A percentile compares a stretch with the other conserved stretches of the same genome.
These are phyloP conservation scores for Busseola fusca DNA, from an alignment of 2,888 invertebrate species.

Conservation along the genomic window DNA sequence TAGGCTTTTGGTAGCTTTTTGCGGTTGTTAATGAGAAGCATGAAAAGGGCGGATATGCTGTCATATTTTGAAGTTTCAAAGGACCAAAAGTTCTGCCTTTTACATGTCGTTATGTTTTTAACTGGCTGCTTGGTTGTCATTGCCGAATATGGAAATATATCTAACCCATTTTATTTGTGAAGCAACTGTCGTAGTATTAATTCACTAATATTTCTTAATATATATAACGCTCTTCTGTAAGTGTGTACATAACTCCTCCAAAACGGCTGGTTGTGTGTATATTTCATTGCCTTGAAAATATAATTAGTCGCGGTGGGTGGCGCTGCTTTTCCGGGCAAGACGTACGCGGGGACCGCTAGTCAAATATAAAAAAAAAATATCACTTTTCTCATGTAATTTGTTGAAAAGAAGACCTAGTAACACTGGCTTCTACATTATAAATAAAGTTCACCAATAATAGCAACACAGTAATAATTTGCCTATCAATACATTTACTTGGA, in stretches of 20 bases:
- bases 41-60: slow-evolving; percentile 8
- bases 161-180: not conserved
- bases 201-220: not conserved
- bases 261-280: too few relatives aligned
- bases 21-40: slow-evolving; percentile 16
- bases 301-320: too few relatives aligned
- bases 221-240: too few relatives aligned
- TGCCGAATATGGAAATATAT: not conserved
- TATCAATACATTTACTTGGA: slow-evolving; percentile 7
- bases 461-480: not conserved
- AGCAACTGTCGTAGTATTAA: not conserved
- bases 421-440: not conserved
- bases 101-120: not conserved
- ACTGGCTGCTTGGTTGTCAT: not conserved
- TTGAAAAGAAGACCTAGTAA: not conserved
- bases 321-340: too few relatives aligned
- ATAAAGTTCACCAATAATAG: not conserved
- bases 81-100: not conserved
- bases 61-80: slow-evolving; percentile 9
- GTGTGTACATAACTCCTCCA: too few relatives aligned
- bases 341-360: too few relatives aligned
- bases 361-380: not conserved
- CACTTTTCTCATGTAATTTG: not conserved
- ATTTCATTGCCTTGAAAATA: too few relatives aligned
- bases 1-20: not conserved